Evolutionary conservation across 2,113 vertebrate genomes (phyloP).

Genomic region (Catagonus wagneri): DNA sequence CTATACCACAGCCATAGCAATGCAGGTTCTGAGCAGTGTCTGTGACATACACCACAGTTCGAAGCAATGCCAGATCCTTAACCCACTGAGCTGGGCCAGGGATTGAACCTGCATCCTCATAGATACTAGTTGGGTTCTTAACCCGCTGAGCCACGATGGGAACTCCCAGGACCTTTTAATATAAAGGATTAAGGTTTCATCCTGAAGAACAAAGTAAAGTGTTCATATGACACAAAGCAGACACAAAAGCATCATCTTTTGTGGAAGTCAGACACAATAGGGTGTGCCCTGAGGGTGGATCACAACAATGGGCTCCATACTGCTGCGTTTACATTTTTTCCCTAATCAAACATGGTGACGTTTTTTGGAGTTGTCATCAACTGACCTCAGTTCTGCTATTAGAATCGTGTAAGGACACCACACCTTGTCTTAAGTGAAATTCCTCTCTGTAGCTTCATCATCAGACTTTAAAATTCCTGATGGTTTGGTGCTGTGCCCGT

Average conservation of each 20-base stretch:
- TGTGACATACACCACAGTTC: no score
- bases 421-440: conserved; percentile 50
- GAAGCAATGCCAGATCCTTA: no score
- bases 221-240: background rate
- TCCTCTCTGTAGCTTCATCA: conserved; percentile 30
- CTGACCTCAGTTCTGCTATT: conserved; percentile 50
- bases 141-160: no score
- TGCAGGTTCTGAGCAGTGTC: no score
- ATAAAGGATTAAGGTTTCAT: background rate
- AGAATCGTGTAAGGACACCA: conserved; percentile 48
- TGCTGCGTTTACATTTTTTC: background rate
- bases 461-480: conserved; percentile 39
- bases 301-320: background rate
- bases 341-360: background rate
- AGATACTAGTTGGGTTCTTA: no score
- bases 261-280: background rate
- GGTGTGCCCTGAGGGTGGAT: background rate
- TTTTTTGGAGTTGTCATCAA: background rate
- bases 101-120: no score
- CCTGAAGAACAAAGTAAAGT: background rate
- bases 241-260: background rate
- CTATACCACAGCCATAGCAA: no score
- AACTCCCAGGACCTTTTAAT: background rate
- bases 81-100: no score
- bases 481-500: background rate